Base-by-base conservation (phyloP, 2,888 invertebrate species). In the Rhagonycha lutea region DNA sequence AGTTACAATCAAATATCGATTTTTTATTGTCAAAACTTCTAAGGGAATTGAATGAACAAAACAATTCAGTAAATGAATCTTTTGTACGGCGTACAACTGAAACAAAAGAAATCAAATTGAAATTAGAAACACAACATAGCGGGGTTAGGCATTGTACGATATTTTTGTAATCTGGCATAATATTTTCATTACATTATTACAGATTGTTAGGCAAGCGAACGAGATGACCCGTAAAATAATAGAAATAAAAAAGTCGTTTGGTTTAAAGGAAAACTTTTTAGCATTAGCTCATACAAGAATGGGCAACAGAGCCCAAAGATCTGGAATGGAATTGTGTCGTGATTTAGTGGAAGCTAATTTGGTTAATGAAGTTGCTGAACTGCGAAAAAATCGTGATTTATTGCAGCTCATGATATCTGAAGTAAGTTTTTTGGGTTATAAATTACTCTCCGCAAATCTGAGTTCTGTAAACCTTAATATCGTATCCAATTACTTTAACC, bases 241-340 rank as follows among this genome's bases (percentile, higher is more conserved):
- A 23, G 88, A 91, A 71, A 86, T 98, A 76, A 91, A 95, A 84
- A 94, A 94, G 84, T 92, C 95, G 14, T 90, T 98, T 77, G 90
- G 91, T 2, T 95, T 95, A 83, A 96, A 97, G 83, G 94, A 96
- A 87, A 92, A 93, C 0, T 94, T 94, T 79, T 91, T 95, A 83
- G 95, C 94, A 7, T 88, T 98, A 75, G 94, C 95, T 8, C 95
- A 97, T 86, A 96, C 96, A 0, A 91, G 97, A 74, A 90, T 96
- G 9, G 94, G 94, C 9, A 94, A 94, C 85, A 91, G 97, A 18
- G 92, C 94, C 68, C 93, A 94, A 83, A 91, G 97, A 78, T 92
- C 94, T 1, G 95, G 94, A 0, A 91, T 95, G 14, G 97, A 98
- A 86, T 88, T 96, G 74, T 96, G 95, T 60, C 91, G 94, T 68